Evolutionary conservation across 2,888 invertebrate species (phyloP), one percentile per base, ranked within the genome.

Genomic region (Junonia oenone): DNA sequence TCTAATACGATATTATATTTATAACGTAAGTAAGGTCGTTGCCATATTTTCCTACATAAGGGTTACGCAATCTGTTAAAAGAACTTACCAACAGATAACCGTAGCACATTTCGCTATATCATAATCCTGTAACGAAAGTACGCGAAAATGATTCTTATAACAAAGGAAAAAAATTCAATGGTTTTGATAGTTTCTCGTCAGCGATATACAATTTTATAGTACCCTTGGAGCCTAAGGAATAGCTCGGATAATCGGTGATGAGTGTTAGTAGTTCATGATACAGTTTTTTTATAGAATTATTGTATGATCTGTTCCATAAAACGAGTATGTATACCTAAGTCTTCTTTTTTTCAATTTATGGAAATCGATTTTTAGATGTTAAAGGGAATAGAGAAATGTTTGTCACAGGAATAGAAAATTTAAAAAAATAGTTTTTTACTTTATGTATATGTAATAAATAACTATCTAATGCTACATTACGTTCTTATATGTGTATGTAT

Each of bases 1-100:
- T n/a, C n/a, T 40, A n/a, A 8, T 19, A 53, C 14, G 27, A 53
- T 47, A 6, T 47, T 38, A 29, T 29, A 47, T 53, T 33, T 54
- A 43, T 52, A 52, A 29, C 47, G 40, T 14, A 13, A 13, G 43
- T 43, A 26, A 43, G 13, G 22, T 43, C 22, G 31, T 29, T 40
- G 26, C 40, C 38, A 49, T 45, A 55, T 55, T 58, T 51, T 58
- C 33, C 33, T 45, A 40, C 47, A 47, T 29, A 48, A 51, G 47
- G 55, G 58, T 45, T 55, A 52, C 55, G 45, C 55, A 58, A 58
- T 58, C 58, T 58, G 58, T 49, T 58, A 55, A 51, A 58, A 58
- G 55, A 55, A 45, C 45, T 58, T 52, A 52, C 48, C 49, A 48
- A 52, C 55, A 51, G 58, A 58, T 58, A 55, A 51, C 45, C 48